These are phyloP conservation scores for Oryzias javanicus DNA, from an alignment of 2,113 vertebrate genomes.

Conservation along the genomic window DNA sequence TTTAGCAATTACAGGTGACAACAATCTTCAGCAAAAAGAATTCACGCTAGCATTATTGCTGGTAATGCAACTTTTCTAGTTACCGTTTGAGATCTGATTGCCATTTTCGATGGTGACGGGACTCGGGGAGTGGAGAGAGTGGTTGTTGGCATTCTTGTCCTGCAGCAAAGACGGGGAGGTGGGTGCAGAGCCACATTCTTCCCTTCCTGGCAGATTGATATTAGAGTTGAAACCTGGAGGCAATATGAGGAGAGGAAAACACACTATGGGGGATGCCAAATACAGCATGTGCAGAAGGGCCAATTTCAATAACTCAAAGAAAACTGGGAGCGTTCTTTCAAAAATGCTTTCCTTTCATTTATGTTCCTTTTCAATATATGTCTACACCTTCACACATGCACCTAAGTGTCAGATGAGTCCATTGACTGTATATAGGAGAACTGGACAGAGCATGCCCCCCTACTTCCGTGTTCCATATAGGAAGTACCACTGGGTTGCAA, in stretches of 20 bases:
- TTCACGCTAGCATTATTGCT: too few species aligned
- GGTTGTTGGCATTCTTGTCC: conserved; percentile 95
- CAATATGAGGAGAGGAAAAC: conserved; percentile 18
- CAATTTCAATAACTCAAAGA: background rate
- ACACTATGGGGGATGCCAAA: background rate
- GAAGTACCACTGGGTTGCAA: too few species aligned
- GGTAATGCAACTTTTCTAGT: conserved; percentile 16
- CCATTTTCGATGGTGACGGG: conserved; percentile 87
- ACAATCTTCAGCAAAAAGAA: too few species aligned
- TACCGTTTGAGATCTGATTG: conserved; percentile 91
- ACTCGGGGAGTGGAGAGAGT: conserved; percentile 75
- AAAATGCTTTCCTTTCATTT: background rate
- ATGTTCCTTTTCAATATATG: background rate
- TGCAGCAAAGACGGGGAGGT: conserved; percentile 79
- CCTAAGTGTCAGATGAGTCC: too few species aligned
- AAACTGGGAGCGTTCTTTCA: background rate
- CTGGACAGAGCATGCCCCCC: too few species aligned
- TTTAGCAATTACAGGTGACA: too few species aligned
- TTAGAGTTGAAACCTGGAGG: conserved; percentile 87
- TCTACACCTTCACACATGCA: background rate
- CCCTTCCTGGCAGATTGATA: conserved; percentile 85
- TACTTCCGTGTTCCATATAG: too few species aligned
- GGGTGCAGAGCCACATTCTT: conserved; percentile 78
- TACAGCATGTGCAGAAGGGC: background rate
- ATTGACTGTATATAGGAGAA: too few species aligned